Evolutionary conservation across 1,140 invertebrate species (phyloP).

Genomic region (Drosophila murphyi): DNA sequence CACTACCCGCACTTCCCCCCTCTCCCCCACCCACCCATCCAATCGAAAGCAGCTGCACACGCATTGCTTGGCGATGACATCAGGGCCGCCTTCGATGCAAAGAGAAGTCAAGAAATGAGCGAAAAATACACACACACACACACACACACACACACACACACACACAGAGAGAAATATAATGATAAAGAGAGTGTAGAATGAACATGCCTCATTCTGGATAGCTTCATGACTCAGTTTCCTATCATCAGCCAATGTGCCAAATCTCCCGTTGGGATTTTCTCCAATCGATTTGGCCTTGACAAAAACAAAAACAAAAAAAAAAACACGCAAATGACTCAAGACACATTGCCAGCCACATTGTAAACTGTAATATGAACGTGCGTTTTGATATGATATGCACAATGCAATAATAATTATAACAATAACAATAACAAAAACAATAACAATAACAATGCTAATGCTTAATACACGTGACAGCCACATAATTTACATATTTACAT

Average conservation of each 20-base stretch:
- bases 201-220: background rate
- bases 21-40: background rate
- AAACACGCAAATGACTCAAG: constrained; percentile 25
- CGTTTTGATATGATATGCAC: constrained; percentile 11
- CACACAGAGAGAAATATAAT: background rate
- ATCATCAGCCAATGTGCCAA: background rate
- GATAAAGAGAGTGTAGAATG: too few species aligned
- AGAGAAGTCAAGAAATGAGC: constrained; percentile 3
- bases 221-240: constrained; percentile 26
- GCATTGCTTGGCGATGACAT: constrained; percentile 72
- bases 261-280: background rate
- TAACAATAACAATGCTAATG: background rate
- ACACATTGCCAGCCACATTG: background rate
- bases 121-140: background rate
- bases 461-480: background rate
- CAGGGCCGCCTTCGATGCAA: constrained; percentile 52
- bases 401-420: constrained; percentile 14
- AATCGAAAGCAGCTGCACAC: constrained; percentile 23
- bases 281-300: constrained; percentile 1
- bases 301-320: constrained; percentile 1
- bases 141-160: background rate
- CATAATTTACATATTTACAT: constrained; percentile 11
- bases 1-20: background rate
- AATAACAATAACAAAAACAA: background rate
- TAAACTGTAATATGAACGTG: background rate